Evolutionary conservation across 2,113 vertebrate species (phyloP), one percentile per base, ranked within the genome.

Genomic region (Mola mola): DNA sequence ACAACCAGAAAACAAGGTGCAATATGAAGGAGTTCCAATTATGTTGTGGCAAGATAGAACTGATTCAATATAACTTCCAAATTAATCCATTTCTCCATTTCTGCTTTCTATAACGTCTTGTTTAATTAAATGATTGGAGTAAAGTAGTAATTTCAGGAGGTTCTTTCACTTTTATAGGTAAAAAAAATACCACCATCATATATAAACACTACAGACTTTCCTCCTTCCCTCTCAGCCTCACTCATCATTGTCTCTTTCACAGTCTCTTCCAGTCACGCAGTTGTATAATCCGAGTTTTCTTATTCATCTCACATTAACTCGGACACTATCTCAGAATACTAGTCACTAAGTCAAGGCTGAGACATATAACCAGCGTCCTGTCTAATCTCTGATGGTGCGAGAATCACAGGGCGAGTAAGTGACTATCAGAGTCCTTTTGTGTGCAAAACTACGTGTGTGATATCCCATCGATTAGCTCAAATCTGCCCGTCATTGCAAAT

Each of bases 331-430:
- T 68, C 49, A 48, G 81, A 75, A 84, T 76, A 61, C 59, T n/a
- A n/a, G n/a, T n/a, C n/a, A n/a, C n/a, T 50, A 74, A 85, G 56
- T 72, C 70, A 69, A 72, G 68, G 60, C 70, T 76, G 78, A 87
- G 65, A 78, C 80, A 78, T 51, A 38, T 43, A 66, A 61, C 47
- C 25, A 11, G 11, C 13, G 44, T 63, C 40, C 41, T 50, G 67
- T 58, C 63, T 65, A 20, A 72, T 78, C 52, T 37, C 16, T 36
- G 17, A 48, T n/a, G 62, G 49, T 38, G 21, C 58, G 6, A 46
- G 53, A 46, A 38, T 46, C 16, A 56, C 7, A 29, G 12, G 43
- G 28, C 12, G 22, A 24, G 12, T 22, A 7, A 52, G 37, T 28
- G 16, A 50, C 43, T 28, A 28, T 43, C 24, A 37, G 36, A 31